These are phyloP conservation scores for Neocloeon triangulifer DNA, from an alignment of 1,140 invertebrate species.

Conservation along the genomic window DNA sequence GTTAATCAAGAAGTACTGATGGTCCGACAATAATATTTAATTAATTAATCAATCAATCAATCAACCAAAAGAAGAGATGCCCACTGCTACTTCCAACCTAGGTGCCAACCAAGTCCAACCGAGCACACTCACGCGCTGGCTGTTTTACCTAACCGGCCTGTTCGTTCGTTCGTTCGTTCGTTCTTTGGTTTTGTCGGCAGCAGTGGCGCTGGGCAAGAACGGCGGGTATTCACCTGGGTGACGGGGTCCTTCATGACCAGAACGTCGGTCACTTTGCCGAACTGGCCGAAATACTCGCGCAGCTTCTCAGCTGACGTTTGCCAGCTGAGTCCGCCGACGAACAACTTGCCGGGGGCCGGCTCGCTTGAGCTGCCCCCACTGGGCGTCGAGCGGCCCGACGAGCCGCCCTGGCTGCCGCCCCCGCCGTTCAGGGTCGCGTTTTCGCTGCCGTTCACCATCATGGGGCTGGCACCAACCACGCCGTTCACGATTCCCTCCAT, in stretches of 20 bases:
- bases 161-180: no score
- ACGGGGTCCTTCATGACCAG: constrained; percentile 86
- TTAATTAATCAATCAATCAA: no score
- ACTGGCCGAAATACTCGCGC: constrained; percentile 75
- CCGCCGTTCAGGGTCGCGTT: constrained; percentile 7
- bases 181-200: no score
- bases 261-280: constrained; percentile 75
- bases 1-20: no score
- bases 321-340: constrained; percentile 77
- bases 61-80: no score
- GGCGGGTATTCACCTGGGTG: constrained; percentile 48
- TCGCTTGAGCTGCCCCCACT: constrained; percentile 23
- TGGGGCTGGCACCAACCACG: constrained; percentile 23
- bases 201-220: neutral
- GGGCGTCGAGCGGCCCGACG: constrained; percentile 16
- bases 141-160: no score
- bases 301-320: constrained; percentile 78
- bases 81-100: no score
- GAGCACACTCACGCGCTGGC: no score
- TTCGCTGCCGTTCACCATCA: constrained; percentile 14
- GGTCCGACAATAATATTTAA: no score
- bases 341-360: constrained; percentile 68
- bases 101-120: no score
- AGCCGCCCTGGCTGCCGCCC: constrained; percentile 14
- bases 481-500: constrained; percentile 20